Percentiles rank a stretch among this genome's conserved stretches.
Conservation (phyloP, 1,140 invertebrate genomes). For the Lysiphlebus fabarum region DNA sequence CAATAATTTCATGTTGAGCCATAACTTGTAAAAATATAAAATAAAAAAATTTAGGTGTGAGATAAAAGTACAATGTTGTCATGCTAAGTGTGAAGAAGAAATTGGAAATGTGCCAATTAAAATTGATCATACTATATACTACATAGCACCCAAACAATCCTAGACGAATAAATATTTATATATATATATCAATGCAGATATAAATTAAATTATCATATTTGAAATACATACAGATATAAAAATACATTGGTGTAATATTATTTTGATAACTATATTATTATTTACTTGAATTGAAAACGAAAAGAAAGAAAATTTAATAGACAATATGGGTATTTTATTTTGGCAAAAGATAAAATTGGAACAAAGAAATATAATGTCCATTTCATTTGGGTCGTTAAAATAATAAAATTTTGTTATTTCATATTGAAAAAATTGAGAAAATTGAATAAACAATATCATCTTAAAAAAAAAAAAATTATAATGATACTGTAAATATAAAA, state of each 20-base stretch:
- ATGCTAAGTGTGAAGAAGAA: neutral
- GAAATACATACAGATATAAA: neutral
- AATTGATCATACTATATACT: constrained; percentile 1
- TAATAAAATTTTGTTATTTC: constrained; percentile 50
- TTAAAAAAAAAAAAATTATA: constrained; percentile 1
- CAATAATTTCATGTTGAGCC: too few relatives aligned
- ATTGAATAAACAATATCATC: constrained; percentile 1
- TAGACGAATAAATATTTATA: too few relatives aligned
- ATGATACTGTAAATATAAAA: constrained; percentile 8
- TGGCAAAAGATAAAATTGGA: constrained; percentile 20
- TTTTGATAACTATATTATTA: constrained; percentile 34
- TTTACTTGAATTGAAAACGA: constrained; percentile 20
- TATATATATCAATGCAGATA: too few relatives aligned
- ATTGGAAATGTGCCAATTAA: constrained; percentile 15
- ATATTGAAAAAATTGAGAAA: constrained; percentile 30
- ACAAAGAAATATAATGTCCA: constrained; percentile 27
- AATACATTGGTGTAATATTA: constrained; percentile 32
- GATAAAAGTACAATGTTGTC: too few relatives aligned
- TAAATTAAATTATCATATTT: too few relatives aligned
- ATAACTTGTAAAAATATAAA: too few relatives aligned
- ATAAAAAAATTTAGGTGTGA: too few relatives aligned
- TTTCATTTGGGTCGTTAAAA: constrained; percentile 41
- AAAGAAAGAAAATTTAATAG: too few relatives aligned
- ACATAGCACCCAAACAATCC: too few relatives aligned
- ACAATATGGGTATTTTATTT: constrained; percentile 22